Evolutionary conservation across 2,888 invertebrate species (phyloP), one percentile per base, ranked within the genome.

Genomic region (Aphodius sticticus): DNA sequence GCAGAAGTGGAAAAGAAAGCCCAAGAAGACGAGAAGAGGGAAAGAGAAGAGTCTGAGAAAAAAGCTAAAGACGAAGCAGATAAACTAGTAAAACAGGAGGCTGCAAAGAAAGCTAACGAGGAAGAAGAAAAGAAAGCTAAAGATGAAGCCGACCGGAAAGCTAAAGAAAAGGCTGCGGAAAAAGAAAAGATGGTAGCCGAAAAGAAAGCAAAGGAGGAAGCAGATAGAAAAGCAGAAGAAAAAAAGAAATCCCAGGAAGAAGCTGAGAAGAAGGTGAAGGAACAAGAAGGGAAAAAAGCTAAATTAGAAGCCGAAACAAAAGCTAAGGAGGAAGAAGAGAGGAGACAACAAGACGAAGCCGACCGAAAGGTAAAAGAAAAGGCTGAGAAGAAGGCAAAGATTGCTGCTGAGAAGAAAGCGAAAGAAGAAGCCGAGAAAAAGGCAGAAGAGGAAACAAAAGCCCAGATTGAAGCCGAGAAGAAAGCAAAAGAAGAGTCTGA

Each of bases 131-230:
- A 83, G 76, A 83, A 82, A 69, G 80, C 80, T 16, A 4, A 82
- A 84, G 81, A 85, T 85, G 77, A 84, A 70, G 77, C 76, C 16
- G 79, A 70, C 12, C 78, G 80, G 70, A 70, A 69, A 69, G 77
- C 79, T 74, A 79, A 5, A 85, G 86, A 79, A 86, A 87, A 81
- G 85, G 85, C 81, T 16, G 80, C 82, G 4, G 77, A 81, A 72
- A 81, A 82, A 82, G 81, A 78, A 6, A 81, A 36, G 88, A 88
- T 88, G 80, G 87, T 87, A 79, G 71, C 70, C 79, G 88, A 87
- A 86, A 12, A 87, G 84, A 82, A 89, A 88, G 85, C 89, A 89
- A 71, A 85, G 85, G 76, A 83, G 81, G 82, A 83, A 87, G 88
- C 89, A 88, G 82, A 86, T 88, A 79, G 86, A 85, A 70, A 84